Percentiles rank a stretch among this genome's conserved stretches.
These are phyloP conservation scores for Epinephelus moara DNA, from an alignment of 2,113 vertebrate genomes.

Conservation along the genomic window DNA sequence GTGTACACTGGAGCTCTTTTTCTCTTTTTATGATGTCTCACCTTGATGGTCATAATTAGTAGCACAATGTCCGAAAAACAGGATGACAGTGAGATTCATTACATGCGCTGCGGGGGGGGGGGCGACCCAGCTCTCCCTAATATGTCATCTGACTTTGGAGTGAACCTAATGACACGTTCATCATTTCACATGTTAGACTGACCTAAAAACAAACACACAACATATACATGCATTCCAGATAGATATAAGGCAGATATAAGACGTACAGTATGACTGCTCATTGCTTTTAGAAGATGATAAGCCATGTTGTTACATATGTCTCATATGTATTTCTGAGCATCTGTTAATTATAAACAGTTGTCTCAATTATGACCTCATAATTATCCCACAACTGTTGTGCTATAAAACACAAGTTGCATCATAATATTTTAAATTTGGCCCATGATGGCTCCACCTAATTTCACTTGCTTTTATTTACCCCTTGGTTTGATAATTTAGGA, in stretches of 20 bases:
- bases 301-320: background rate
- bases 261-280: background rate
- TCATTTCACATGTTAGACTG: constrained; percentile 8
- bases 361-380: background rate
- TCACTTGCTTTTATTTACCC: background rate
- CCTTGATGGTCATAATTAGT: constrained; percentile 58
- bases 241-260: too few relatives aligned
- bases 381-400: background rate
- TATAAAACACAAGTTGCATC: background rate
- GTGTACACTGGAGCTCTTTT: constrained; percentile 15
- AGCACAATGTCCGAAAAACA: constrained; percentile 43
- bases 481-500: background rate
- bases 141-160: constrained; percentile 31
- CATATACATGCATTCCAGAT: too few relatives aligned
- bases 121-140: constrained; percentile 21
- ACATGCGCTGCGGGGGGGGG: constrained; percentile 29
- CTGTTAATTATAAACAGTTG: background rate
- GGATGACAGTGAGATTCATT: constrained; percentile 44
- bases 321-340: background rate
- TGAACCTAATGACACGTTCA: constrained; percentile 22
- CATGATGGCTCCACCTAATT: background rate
- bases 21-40: constrained; percentile 35
- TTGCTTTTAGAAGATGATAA: background rate
- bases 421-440: background rate
- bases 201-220: background rate